phyloP scores from a whole-genome alignment of 2,113 vertebrate genomes.

The Rissa tridactyla region DNA sequence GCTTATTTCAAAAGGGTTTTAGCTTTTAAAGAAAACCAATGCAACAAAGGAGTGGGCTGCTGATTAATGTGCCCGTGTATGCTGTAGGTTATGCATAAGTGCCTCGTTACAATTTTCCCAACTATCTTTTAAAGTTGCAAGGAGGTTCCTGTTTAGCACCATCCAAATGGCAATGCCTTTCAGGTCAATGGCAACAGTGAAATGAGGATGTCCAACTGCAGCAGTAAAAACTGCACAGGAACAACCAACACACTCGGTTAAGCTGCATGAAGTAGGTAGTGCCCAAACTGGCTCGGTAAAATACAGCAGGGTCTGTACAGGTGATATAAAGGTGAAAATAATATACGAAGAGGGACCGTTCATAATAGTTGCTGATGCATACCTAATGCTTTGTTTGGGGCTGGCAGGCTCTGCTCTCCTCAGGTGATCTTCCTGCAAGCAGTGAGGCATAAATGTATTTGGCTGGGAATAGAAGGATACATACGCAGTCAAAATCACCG shows the following conservation, averaged over 20 bases:
- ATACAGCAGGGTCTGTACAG: background rate
- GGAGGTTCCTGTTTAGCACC: background rate
- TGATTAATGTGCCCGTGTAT: background rate
- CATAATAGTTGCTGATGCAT: background rate
- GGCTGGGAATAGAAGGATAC: background rate
- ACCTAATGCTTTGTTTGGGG: background rate
- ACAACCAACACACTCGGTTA: background rate
- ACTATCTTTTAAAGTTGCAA: background rate
- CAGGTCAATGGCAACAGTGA: background rate
- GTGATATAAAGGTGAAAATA: background rate
- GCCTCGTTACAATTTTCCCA: background rate
- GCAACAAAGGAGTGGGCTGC: background rate
- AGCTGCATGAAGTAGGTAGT: background rate
- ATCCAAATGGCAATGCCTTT: background rate
- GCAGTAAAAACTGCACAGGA: background rate
- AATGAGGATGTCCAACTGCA: background rate
- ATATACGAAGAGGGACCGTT: background rate
- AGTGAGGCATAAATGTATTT: background rate
- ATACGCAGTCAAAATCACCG: background rate
- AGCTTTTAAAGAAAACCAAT: background rate
- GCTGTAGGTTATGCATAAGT: background rate
- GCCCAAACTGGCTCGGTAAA: background rate
- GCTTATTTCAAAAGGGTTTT: background rate
- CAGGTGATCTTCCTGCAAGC: conserved; percentile 11
- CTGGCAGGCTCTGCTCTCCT: conserved; percentile 11